Base-by-base conservation (phyloP, 1,140 invertebrate species). In the Scaptomyza pallida region DNA sequence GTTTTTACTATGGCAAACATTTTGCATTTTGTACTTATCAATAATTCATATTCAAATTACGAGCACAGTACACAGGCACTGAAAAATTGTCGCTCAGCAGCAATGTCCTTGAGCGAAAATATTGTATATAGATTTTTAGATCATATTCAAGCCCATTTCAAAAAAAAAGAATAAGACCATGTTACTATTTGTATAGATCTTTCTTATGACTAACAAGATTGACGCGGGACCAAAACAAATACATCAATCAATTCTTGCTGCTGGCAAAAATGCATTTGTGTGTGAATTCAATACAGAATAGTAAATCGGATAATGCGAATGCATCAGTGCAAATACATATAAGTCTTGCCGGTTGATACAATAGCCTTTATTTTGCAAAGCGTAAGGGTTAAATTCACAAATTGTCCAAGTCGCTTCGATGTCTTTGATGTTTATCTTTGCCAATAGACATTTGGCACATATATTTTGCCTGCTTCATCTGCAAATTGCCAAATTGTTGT, bases 251-350 rank as follows among this genome's bases (percentile, higher is more conserved):
- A 61, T 62, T 63, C 47, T 52, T n/a, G 68, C 68, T 65, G 26
- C 51, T 44, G 52, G 68, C 68, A 57, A 44, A 52, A 45, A 59
- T 47, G 16, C 47, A 17, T 47, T 16, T 41, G 26, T 6, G 19
- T 50, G 35, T 26, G 23, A n/a, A 45, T 33, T 41, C 17, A 23
- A 51, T 16, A 73, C 73, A 61, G 59, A 55, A 44, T 51, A 15
- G 52, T 62, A 86, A 85, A 85, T 85, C 80, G 80, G 80, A 85
- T 85, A 74, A 80, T 62, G 80, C 60, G 76, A 73, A 86, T 80
- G 60, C 72, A 76, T 69, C 59, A 72, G 52, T 81, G 72, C 73
- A 55, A 64, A 60, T 71, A 54, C 51, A 56, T 50, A 54, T 51
- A 33, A 33, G 23, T 48, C 44, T 45, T 75, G 17, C 44, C 54